Evolutionary conservation across 2,113 vertebrate species (phyloP).

Genomic region (Megalops atlanticus): DNA sequence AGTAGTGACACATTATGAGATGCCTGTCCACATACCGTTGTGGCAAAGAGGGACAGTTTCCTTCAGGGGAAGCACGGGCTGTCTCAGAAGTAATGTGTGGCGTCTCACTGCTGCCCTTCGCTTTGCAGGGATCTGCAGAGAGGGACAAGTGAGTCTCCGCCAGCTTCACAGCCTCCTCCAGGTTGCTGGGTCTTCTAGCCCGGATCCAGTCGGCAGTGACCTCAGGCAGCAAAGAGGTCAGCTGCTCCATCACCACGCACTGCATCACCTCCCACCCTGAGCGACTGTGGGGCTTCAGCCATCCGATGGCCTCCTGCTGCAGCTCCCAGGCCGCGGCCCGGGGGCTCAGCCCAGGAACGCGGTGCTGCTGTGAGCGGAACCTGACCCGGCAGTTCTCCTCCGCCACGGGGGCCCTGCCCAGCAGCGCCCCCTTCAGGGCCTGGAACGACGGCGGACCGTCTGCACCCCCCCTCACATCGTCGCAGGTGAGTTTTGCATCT

Average conservation of each 20-base stretch:
- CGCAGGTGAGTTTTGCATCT: not conserved
- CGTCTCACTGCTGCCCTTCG: not conserved
- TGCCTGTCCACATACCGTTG: not conserved
- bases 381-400: not conserved
- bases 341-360: not conserved
- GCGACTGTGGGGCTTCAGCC: constrained; percentile 1
- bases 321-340: not conserved
- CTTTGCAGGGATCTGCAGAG: not conserved
- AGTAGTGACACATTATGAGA: not conserved
- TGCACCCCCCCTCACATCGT: not conserved
- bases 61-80: not conserved
- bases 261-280: constrained; percentile 1
- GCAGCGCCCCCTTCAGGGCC: not conserved
- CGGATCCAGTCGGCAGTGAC: not conserved
- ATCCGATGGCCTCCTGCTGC: not conserved
- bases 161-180: not conserved
- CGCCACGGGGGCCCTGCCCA: not conserved
- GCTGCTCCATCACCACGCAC: not conserved
- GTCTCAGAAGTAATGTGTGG: not conserved
- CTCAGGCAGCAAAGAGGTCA: not conserved
- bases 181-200: not conserved
- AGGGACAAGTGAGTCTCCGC: not conserved
- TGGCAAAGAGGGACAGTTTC: not conserved
- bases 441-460: not conserved
- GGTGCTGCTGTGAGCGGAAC: not conserved